Percentiles rank a stretch among this genome's conserved stretches.
Evolutionary conservation across 2,797 vertebrate genomes (phyloP).

Genomic region (Emys orbicularis): DNA sequence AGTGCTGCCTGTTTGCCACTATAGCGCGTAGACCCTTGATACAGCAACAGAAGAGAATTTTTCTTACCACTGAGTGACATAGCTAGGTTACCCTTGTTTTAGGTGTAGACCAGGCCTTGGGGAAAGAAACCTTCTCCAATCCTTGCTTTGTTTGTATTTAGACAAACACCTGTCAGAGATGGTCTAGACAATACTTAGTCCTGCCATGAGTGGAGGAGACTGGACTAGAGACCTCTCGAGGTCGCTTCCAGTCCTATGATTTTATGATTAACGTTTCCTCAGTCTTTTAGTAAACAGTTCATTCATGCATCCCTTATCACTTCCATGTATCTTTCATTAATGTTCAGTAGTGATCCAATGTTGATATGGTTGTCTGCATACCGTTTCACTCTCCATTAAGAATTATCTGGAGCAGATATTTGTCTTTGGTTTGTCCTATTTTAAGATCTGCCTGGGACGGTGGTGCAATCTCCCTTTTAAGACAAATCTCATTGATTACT

Average conservation of each 20-base stretch:
- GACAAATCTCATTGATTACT: neutral
- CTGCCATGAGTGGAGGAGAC: too few species aligned
- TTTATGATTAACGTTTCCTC: neutral
- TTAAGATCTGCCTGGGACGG: neutral
- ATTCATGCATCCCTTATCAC: neutral
- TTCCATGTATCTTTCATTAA: neutral
- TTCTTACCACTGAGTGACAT: neutral
- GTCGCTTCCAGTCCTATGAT: too few species aligned
- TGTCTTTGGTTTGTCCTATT: neutral
- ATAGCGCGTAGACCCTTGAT: neutral
- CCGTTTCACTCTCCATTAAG: neutral
- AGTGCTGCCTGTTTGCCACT: neutral
- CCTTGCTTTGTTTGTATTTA: neutral
- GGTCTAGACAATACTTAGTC: too few species aligned
- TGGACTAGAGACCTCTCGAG: too few species aligned
- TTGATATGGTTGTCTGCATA: neutral
- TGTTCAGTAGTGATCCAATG: neutral
- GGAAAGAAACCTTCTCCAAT: neutral
- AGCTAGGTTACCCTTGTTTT: neutral
- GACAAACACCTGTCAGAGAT: too few species aligned
- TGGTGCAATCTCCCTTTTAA: neutral
- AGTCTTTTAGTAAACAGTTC: neutral
- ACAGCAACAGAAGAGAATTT: neutral
- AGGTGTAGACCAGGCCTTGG: neutral
- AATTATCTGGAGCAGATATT: neutral